Conservation (phyloP, 2,888 invertebrate genomes). For the Trissolcus brochymenae region DNA sequence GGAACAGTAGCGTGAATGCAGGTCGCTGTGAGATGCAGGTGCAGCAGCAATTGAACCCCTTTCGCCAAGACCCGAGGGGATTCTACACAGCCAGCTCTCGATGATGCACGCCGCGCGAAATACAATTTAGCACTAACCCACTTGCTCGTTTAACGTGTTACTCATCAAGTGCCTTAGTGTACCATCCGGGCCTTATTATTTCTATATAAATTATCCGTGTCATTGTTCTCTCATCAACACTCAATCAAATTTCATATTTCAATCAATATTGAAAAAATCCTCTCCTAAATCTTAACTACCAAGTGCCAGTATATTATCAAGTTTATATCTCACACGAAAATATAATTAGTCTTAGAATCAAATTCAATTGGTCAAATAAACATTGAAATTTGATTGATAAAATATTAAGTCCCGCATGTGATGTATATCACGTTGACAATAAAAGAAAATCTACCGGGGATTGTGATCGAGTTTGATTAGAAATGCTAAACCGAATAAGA, state of each 20-base stretch:
- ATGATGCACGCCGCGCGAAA: conserved; percentile 41
- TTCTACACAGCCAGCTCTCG: conserved; percentile 34
- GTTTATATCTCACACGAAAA: too few relatives aligned
- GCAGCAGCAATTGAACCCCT: conserved; percentile 59
- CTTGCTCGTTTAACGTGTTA: conserved; percentile 55
- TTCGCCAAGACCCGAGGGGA: conserved; percentile 57
- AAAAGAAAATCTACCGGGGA: too few relatives aligned
- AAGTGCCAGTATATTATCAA: too few relatives aligned
- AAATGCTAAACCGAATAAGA: too few relatives aligned
- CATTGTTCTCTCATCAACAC: not conserved
- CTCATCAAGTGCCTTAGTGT: conserved; percentile 19
- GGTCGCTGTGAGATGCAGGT: conserved; percentile 57
- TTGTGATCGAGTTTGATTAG: too few relatives aligned
- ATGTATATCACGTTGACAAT: too few relatives aligned
- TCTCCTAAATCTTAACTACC: too few relatives aligned
- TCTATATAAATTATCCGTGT: not conserved
- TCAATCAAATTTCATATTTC: not conserved
- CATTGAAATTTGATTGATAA: too few relatives aligned
- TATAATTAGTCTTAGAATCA: too few relatives aligned
- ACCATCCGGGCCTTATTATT: not conserved
- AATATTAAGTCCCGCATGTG: too few relatives aligned
- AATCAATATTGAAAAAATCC: too few relatives aligned
- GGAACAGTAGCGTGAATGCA: conserved; percentile 58
- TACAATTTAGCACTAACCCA: conserved; percentile 58
- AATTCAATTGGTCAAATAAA: too few relatives aligned